A percentile compares a stretch with the other conserved stretches of the same genome.
Evolutionary conservation across 2,888 invertebrate species (phyloP).

Genomic region (Mamestra brassicae): DNA sequence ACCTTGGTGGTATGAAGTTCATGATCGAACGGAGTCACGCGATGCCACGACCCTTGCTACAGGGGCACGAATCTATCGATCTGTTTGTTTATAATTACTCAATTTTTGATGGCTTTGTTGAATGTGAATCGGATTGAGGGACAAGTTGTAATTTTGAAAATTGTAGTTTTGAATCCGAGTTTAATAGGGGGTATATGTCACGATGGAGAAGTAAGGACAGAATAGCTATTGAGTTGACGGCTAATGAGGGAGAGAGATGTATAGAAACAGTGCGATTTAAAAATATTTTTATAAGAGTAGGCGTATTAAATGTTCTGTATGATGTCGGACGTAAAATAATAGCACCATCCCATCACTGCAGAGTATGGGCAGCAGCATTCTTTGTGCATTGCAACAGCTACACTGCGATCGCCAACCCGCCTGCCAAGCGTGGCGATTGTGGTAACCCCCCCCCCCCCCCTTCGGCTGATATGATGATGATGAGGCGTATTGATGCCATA

Average conservation of each 20-base stretch:
- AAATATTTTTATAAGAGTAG: background rate
- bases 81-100: constrained; percentile 40
- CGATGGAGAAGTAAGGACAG: background rate
- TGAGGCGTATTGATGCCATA: background rate
- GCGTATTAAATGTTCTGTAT: too few species aligned
- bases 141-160: background rate
- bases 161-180: background rate
- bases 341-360: too few species aligned
- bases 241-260: background rate
- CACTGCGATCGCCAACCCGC: too few species aligned
- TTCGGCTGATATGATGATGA: too few species aligned
- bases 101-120: constrained; percentile 1
- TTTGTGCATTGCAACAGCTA: too few species aligned
- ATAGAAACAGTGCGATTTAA: background rate
- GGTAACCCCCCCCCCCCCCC: too few species aligned
- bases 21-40: constrained; percentile 63
- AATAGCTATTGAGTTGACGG: background rate
- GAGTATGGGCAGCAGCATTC: too few species aligned
- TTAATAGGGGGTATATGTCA: background rate
- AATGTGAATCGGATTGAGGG: background rate
- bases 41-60: constrained; percentile 39
- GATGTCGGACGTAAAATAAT: too few species aligned
- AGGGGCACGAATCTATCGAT: constrained; percentile 36
- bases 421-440: too few species aligned
- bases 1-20: constrained; percentile 66